Evolutionary conservation across 2,888 invertebrate species (phyloP).

Genomic region (Lutraria lutraria): DNA sequence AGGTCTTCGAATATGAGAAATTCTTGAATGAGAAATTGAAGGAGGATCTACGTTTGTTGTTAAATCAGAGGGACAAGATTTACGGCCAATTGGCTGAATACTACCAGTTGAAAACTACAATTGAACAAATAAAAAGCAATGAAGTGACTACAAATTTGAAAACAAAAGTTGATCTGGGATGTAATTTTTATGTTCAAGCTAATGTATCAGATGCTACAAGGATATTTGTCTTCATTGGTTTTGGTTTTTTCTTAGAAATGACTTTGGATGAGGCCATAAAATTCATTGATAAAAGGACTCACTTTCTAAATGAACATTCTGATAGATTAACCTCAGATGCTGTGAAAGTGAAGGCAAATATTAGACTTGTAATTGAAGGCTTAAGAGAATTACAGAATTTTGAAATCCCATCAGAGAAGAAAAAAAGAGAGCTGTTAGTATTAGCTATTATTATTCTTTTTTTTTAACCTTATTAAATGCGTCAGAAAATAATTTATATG

Average conservation of each 20-base stretch:
- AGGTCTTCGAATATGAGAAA: constrained; percentile 89
- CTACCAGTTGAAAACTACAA: constrained; percentile 91
- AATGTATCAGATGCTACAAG: constrained; percentile 90
- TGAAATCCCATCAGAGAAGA: constrained; percentile 26
- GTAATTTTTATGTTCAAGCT: constrained; percentile 94
- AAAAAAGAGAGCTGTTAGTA: constrained; percentile 48
- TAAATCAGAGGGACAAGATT: constrained; percentile 89
- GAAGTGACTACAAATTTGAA: constrained; percentile 89
- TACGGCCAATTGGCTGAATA: constrained; percentile 92
- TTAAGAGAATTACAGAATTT: constrained; percentile 63
- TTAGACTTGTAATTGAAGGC: constrained; percentile 92
- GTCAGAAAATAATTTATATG: too few species aligned
- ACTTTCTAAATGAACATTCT: constrained; percentile 90
- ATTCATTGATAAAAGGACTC: constrained; percentile 91
- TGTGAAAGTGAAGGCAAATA: constrained; percentile 92
- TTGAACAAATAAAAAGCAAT: constrained; percentile 89
- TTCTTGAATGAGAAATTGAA: constrained; percentile 93
- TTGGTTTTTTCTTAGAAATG: constrained; percentile 92
- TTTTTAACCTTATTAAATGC: too few species aligned
- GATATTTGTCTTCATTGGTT: constrained; percentile 92
- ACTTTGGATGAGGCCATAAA: constrained; percentile 91
- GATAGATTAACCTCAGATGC: constrained; percentile 90
- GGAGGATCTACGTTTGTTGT: constrained; percentile 89
- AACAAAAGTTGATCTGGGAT: constrained; percentile 93
- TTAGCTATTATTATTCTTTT: neutral